Percentiles rank a stretch among this genome's conserved stretches.
phyloP scores from a whole-genome alignment of 2,797 vertebrate genomes.

The Limnodromus scolopaceus region DNA sequence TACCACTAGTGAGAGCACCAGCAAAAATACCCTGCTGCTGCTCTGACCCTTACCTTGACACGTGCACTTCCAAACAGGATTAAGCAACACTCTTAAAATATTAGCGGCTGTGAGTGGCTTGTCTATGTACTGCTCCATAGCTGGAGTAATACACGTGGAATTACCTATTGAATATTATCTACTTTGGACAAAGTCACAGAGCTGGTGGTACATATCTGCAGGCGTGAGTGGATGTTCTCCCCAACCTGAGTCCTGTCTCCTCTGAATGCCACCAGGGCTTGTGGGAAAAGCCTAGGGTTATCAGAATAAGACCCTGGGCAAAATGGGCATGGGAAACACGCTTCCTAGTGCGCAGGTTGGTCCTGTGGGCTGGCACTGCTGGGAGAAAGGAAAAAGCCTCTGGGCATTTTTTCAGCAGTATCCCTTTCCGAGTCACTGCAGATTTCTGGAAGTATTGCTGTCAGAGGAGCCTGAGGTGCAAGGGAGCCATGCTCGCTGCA shows the following conservation, averaged over 20 bases:
- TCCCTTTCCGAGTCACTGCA: background rate
- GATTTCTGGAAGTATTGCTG: background rate
- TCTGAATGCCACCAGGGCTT: background rate
- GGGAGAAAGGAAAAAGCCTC: background rate
- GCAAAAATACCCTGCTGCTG: background rate
- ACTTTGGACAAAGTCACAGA: background rate
- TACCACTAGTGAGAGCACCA: background rate
- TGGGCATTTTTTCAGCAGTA: background rate
- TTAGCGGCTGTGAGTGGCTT: background rate
- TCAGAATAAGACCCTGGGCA: background rate
- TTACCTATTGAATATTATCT: background rate
- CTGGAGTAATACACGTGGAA: background rate
- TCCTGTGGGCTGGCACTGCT: background rate
- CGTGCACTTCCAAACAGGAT: background rate
- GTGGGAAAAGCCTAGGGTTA: background rate
- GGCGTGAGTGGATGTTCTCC: background rate
- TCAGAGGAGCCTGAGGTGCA: background rate
- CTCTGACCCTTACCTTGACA: background rate
- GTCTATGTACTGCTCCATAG: background rate
- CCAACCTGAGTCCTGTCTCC: rapidly evolving
- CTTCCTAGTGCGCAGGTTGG: background rate
- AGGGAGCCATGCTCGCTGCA: background rate
- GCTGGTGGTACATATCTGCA: background rate
- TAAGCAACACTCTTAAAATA: background rate
- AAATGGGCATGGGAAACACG: background rate